These are phyloP conservation scores for Dryoscopus gambensis DNA, from an alignment of 2,113 vertebrate genomes.

Conservation along the genomic window DNA sequence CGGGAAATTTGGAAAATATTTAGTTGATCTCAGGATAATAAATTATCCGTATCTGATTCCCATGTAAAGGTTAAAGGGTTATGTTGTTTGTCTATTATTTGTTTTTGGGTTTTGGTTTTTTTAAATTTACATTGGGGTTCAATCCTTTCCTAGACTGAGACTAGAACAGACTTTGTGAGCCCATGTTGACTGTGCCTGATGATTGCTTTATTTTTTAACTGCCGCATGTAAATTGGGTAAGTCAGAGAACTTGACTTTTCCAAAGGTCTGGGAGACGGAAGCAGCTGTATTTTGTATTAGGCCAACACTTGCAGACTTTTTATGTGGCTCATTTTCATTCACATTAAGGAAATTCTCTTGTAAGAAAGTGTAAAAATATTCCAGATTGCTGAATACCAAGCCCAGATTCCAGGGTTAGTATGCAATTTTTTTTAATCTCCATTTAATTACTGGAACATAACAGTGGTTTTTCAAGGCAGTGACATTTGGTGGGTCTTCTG, in stretches of 20 bases:
- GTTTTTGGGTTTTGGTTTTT: background rate
- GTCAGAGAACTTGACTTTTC: background rate
- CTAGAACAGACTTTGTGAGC: background rate
- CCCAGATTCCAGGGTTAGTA: background rate
- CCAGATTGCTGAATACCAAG: background rate
- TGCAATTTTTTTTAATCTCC: background rate
- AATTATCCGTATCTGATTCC: background rate
- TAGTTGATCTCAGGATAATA: background rate
- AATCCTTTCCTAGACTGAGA: background rate
- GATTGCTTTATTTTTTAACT: background rate
- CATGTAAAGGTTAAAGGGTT: background rate
- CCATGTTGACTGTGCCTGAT: background rate
- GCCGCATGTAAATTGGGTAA: background rate
- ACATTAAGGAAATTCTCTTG: background rate
- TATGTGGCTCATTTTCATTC: background rate
- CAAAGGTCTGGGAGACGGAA: background rate
- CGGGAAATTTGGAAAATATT: background rate
- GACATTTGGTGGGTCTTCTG: slow-evolving; percentile 19
- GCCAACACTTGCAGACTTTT: background rate
- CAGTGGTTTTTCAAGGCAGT: slow-evolving; percentile 32
- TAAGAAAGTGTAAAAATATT: background rate
- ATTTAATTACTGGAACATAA: slow-evolving; percentile 45
- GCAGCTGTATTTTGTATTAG: background rate
- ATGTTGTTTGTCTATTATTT: background rate
- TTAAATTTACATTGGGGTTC: background rate